A percentile compares a stretch with the other conserved stretches of the same genome.
Evolutionary conservation across 1,140 invertebrate species (phyloP).

Genomic region (Sitobion miscanthi): DNA sequence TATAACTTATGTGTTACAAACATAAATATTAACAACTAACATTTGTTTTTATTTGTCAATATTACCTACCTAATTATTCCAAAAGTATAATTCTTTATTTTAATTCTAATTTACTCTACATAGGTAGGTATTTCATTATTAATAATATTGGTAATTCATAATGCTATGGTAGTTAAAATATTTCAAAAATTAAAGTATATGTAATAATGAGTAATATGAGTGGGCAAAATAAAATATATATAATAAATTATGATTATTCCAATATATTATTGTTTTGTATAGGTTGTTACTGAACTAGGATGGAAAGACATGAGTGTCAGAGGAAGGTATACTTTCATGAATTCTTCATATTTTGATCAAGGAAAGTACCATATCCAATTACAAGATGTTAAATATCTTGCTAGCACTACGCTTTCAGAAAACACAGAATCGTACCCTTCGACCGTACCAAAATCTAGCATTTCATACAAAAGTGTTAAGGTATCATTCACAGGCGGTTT

Average conservation of each 20-base stretch:
- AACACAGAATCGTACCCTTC: conserved; percentile 24
- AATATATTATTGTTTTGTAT: neutral
- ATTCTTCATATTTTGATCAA: conserved; percentile 37
- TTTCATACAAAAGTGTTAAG: conserved; percentile 26
- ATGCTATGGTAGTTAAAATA: neutral
- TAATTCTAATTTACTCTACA: too few relatives aligned
- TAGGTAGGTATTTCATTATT: neutral
- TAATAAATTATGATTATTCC: neutral
- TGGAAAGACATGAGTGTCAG: conserved; percentile 39
- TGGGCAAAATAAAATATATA: neutral
- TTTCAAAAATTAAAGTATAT: neutral
- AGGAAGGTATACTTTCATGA: conserved; percentile 47
- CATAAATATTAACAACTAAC: too few relatives aligned
- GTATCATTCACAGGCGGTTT: conserved; percentile 30
- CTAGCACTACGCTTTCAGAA: conserved; percentile 27
- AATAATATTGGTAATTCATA: neutral
- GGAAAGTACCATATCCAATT: conserved; percentile 48
- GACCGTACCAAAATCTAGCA: conserved; percentile 31
- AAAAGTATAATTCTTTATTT: too few relatives aligned
- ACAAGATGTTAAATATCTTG: conserved; percentile 28
- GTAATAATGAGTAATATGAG: neutral
- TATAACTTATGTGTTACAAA: too few relatives aligned
- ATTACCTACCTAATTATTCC: too few relatives aligned
- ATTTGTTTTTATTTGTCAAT: too few relatives aligned
- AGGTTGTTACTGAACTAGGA: conserved; percentile 39